Evolutionary conservation across 2,797 vertebrate genomes (phyloP).

Genomic region (Melanotaenia parkinsoni): DNA sequence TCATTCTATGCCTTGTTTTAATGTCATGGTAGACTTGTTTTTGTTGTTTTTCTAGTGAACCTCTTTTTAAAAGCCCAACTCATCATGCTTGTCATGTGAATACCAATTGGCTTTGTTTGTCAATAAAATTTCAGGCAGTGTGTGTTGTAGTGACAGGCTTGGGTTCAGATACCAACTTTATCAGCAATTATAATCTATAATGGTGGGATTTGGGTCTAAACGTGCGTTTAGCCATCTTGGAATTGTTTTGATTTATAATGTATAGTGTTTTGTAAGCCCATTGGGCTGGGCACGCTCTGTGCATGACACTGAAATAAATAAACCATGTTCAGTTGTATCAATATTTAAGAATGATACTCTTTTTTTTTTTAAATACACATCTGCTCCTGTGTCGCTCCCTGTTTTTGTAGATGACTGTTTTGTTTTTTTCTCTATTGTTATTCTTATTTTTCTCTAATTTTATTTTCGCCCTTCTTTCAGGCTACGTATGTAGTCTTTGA

Average conservation of each 20-base stretch:
- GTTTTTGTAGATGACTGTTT: not conserved
- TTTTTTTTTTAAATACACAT: not conserved
- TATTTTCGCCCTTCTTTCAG: constrained; percentile 65
- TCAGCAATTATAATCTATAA: not conserved
- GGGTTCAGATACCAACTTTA: constrained; percentile 28
- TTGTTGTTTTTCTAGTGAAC: not conserved
- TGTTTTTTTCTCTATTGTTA: not conserved
- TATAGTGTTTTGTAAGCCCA: no score
- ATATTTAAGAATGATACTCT: not conserved
- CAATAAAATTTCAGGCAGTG: not conserved
- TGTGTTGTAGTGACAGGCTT: not conserved
- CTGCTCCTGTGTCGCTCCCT: constrained; percentile 25
- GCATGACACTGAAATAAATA: no score
- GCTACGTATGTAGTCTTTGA: constrained; percentile 86
- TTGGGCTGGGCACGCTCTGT: no score
- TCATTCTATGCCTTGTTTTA: not conserved
- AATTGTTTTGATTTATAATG: no score
- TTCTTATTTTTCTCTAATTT: not conserved
- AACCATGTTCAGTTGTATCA: no score
- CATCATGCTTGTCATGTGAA: not conserved
- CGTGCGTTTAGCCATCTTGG: no score
- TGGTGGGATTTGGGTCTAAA: not conserved
- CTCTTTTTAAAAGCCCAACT: not conserved
- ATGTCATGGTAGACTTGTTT: rapidly evolving
- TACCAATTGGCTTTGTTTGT: not conserved